Evolutionary conservation across 2,888 invertebrate genomes (phyloP), one percentile per base, ranked within the genome.

Genomic region (Ptychoptera contaminata): DNA sequence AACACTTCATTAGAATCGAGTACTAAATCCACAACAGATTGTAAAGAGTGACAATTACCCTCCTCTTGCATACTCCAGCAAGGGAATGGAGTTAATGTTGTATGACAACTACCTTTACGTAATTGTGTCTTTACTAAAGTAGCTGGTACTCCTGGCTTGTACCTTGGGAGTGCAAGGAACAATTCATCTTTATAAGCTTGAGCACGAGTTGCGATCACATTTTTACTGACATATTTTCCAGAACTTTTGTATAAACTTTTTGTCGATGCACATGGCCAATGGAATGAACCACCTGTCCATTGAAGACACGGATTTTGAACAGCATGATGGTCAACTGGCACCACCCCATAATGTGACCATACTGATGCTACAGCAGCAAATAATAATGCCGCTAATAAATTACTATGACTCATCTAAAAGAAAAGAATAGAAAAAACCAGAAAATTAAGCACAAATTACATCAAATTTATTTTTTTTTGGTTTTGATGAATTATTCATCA

Each of bases 21-120:
- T 56, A 70, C 65, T 43, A 82, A 61, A 55, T 84, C 83, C 0
- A 83, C 74, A 2, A 76, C 81, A 44, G 76, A 81, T 54, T 83
- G 81, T 14, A 84, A 62, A 1, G 73, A 73, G 31, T 70, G 65
- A 55, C 72, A 78, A 62, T 73, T 76, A 46, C 71, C 76, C 51
- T 74, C 71, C 53, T 77, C 75, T 55, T 82, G 82, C 44, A 73
- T 62, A 2, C 70, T 65, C 69, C 78, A 70, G 51, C 70, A 74
- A 29, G 75, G 83, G 67, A 69, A 82, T 0, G 83, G 78, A 49
- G 62, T 56, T 9, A 76, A 60, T 1, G 62, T 59, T 0, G 71
- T 65, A 9, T 67, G 61, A 48, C 70, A 72, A n/a, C 58, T 55
- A 32, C 68, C 67, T 2, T 63, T 59, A 47, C 65, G 67, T 30